Base-by-base conservation (phyloP, 2,888 invertebrate species). In the Ceriagrion tenellum region DNA sequence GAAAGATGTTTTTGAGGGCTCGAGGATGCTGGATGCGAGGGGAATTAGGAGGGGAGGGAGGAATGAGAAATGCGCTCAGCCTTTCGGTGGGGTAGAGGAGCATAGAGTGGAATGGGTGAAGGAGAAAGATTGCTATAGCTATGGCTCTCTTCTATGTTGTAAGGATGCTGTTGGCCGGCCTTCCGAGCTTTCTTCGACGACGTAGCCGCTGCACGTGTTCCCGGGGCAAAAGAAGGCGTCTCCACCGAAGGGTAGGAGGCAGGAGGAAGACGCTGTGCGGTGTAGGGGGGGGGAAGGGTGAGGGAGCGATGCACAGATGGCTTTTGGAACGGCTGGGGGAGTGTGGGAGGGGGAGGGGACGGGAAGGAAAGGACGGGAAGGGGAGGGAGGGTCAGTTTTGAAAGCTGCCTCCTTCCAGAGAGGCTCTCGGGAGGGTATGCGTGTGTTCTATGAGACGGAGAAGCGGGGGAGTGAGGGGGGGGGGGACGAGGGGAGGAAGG, bases 361-460 rank as follows among this genome's bases (percentile, higher is more conserved):
- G 55, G 89, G 55, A n/a, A 55, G 55, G 35, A 47, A 18, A 59
- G 90, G 63, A 40, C 59, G 35, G 55, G 59, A 63, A 40, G 63
- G 91, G 93, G 90, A 56, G 18, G 90, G 91, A 40, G 91, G 91
- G 93, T 93, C 93, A 93, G 63, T 93, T 93, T 47, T 93, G 93
- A 93, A 93, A 93, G 93, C 91, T 63, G 23, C 40, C 91, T 81
- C 30, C 59, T 59, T 69, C 40, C 35, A 81, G 63, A 63, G 63
- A 59, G n/a, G 93, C 47, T n/a, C 55, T 8, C 0, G 89, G 12
- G n/a, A 23, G 89, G 47, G 89, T 30, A 55, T 30, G 89, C 56
- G 56, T 30, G 40, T 35, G 88, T 30, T 88, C 40, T n/a, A 88
- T 30, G n/a, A 30, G 35, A 23, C 88, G 30, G n/a, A n/a, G n/a